phyloP scores from a whole-genome alignment of 2,888 invertebrate species.

The Amphipyra tragopoginis region DNA sequence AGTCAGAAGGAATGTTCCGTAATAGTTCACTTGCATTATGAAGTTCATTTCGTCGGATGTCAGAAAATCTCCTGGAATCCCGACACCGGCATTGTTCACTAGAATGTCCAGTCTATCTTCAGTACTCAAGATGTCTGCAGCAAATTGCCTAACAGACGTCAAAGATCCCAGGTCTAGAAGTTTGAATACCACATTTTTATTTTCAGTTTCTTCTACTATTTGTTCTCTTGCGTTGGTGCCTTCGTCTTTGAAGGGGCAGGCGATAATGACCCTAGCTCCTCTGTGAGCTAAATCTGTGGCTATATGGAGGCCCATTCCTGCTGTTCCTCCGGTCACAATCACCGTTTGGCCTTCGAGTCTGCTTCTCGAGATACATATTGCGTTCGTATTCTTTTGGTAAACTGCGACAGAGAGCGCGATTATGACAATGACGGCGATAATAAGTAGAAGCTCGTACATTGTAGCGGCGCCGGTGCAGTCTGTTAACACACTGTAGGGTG shows the following conservation, averaged over 20 bases:
- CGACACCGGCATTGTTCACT: slow-evolving; percentile 96
- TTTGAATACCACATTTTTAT: slow-evolving; percentile 91
- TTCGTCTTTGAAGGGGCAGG: slow-evolving; percentile 74
- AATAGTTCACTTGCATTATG: slow-evolving; percentile 97
- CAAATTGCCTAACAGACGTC: slow-evolving; percentile 94
- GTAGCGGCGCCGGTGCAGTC: not conserved
- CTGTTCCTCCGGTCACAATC: slow-evolving; percentile 76
- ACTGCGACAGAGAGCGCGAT: slow-evolving; percentile 28
- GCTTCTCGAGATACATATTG: slow-evolving; percentile 48
- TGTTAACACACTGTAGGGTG: slow-evolving; percentile 11
- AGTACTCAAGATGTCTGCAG: slow-evolving; percentile 91
- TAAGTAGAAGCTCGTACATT: slow-evolving; percentile 31
- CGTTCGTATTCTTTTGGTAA: slow-evolving; percentile 60
- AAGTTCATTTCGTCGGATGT: slow-evolving; percentile 95
- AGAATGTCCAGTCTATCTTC: slow-evolving; percentile 94
- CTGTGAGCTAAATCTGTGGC: slow-evolving; percentile 75
- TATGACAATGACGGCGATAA: slow-evolving; percentile 36
- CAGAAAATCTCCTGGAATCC: slow-evolving; percentile 73
- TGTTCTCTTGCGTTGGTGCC: slow-evolving; percentile 83
- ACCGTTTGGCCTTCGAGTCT: slow-evolving; percentile 56
- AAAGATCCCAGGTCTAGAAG: slow-evolving; percentile 93
- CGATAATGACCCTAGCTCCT: slow-evolving; percentile 76
- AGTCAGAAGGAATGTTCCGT: slow-evolving; percentile 94
- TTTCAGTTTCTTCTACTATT: slow-evolving; percentile 90
- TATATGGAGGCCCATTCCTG: slow-evolving; percentile 75